Percentiles rank a stretch among this genome's conserved stretches.
Conservation (phyloP, 2,113 vertebrate species). For the Galbula dea region DNA sequence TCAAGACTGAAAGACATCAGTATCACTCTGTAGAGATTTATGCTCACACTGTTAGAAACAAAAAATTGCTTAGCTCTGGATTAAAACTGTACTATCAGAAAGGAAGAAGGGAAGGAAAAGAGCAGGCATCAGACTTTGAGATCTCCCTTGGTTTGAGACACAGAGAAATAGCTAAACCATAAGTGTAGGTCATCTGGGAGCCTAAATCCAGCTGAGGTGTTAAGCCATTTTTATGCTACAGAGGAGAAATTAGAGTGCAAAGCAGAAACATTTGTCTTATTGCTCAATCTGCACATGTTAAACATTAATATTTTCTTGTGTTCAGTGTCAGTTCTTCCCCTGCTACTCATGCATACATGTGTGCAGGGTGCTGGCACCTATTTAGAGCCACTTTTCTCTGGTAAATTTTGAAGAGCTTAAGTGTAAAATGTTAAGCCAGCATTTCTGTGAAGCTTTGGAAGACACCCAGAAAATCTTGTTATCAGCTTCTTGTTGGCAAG, state of each 20-base stretch:
- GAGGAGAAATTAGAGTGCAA: neutral
- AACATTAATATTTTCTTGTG: constrained; percentile 26
- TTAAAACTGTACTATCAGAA: neutral
- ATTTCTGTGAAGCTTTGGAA: constrained; percentile 66
- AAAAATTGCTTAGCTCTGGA: neutral
- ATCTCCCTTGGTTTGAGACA: neutral
- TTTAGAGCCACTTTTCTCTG: constrained; percentile 43
- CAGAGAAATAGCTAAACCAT: neutral
- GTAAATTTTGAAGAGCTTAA: constrained; percentile 54
- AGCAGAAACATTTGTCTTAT: neutral
- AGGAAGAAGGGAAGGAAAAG: neutral
- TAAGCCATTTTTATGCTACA: neutral
- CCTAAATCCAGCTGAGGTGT: neutral
- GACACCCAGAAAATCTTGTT: constrained; percentile 66
- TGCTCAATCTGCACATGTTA: constrained; percentile 9
- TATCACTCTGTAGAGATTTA: neutral
- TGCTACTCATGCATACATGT: neutral
- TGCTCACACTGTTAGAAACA: neutral
- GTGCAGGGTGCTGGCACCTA: neutral
- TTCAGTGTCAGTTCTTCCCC: neutral
- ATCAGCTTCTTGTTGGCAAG: constrained; percentile 68
- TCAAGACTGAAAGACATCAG: neutral
- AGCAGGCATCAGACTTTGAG: neutral
- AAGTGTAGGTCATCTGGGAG: neutral
- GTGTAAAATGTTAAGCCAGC: constrained; percentile 39